These are phyloP conservation scores for Romanogobio albipinnatus DNA, from an alignment of 2,113 vertebrate species.

Conservation along the genomic window DNA sequence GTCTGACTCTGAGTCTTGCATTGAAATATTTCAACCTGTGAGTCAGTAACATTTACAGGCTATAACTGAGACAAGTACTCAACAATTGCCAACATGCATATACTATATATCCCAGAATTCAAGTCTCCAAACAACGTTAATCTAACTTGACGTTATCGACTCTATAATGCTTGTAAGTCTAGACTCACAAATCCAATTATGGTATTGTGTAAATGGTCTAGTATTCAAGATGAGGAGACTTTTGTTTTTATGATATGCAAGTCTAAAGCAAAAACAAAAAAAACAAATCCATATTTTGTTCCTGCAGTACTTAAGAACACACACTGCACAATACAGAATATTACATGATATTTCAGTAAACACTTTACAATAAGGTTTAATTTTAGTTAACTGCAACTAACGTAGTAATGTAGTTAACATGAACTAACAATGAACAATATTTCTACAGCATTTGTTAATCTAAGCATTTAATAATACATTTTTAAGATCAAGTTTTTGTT, in stretches of 20 bases:
- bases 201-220: no score
- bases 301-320: neutral
- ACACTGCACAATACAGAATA: neutral
- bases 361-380: no score
- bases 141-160: neutral
- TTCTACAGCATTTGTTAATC: no score
- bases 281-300: neutral
- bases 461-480: no score
- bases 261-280: neutral
- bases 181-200: neutral
- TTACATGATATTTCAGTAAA: neutral
- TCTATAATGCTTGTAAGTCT: neutral
- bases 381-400: no score
- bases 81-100: neutral
- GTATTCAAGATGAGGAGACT: neutral
- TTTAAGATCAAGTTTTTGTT: no score
- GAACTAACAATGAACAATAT: no score
- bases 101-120: neutral
- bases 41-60: constrained; percentile 14
- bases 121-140: neutral
- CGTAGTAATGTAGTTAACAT: no score
- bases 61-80: neutral
- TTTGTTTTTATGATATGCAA: neutral
- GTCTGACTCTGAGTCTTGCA: constrained; percentile 7
- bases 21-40: constrained; percentile 8